Conservation (phyloP, 2,113 vertebrate genomes). For the Rhombomys opimus region DNA sequence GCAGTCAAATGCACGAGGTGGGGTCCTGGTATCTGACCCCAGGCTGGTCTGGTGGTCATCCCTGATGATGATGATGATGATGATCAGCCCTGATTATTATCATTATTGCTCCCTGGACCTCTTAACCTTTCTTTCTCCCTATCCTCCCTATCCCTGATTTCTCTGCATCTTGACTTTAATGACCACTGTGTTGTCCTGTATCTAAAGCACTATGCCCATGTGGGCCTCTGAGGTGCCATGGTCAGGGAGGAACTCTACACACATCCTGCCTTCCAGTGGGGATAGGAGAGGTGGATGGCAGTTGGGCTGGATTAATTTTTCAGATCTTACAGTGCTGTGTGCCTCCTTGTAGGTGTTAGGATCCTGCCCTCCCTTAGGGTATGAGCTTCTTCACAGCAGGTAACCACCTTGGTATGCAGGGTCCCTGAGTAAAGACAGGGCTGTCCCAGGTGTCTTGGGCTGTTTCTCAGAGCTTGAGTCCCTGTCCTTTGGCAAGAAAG, state of each 20-base stretch:
- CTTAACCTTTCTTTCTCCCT: background rate
- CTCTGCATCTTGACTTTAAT: background rate
- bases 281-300: background rate
- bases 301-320: background rate
- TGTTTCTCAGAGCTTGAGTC: background rate
- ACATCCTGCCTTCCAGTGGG: background rate
- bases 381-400: background rate
- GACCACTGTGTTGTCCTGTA: background rate
- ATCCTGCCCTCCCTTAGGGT: background rate
- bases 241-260: background rate
- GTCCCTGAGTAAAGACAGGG: background rate
- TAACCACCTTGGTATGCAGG: background rate
- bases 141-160: background rate
- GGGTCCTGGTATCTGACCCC: background rate
- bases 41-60: background rate
- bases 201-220: background rate
- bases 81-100: background rate
- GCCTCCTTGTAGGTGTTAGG: background rate
- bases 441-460: background rate
- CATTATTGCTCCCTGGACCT: background rate
- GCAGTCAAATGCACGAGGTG: background rate
- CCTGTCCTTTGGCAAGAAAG: background rate
- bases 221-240: background rate
- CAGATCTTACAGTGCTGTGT: accelerated
- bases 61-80: no score